Conservation (phyloP, 2,113 vertebrate genomes). For the Vidua chalybeata region DNA sequence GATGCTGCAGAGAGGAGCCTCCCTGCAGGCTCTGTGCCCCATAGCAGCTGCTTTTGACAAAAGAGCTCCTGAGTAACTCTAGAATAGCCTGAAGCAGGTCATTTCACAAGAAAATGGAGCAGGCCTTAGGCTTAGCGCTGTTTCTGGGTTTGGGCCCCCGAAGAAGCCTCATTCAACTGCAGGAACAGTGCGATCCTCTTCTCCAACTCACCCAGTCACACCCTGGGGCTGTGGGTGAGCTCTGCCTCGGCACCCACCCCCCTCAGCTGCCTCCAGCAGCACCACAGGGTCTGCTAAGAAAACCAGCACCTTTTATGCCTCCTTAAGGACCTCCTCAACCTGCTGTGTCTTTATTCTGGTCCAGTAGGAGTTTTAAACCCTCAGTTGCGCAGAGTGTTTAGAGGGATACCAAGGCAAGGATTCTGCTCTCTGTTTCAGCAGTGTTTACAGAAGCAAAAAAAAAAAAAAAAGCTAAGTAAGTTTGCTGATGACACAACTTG, state of each 20-base stretch:
- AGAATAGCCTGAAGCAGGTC: background rate
- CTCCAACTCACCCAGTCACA: background rate
- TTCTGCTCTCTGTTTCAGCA: background rate
- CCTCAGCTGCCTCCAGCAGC: background rate
- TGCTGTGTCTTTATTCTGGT: background rate
- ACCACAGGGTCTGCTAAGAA: rapidly evolving
- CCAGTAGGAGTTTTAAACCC: background rate
- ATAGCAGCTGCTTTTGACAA: background rate
- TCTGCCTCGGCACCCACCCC: background rate
- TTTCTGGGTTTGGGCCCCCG: background rate
- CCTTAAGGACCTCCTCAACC: background rate
- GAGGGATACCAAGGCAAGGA: background rate
- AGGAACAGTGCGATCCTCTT: background rate
- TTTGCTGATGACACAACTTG: background rate
- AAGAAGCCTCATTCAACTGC: background rate
- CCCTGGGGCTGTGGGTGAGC: background rate
- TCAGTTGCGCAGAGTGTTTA: background rate
- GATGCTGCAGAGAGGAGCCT: background rate
- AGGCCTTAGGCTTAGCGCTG: background rate
- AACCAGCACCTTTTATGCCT: background rate
- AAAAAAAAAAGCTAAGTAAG: background rate
- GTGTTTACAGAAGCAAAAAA: background rate
- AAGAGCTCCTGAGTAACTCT: background rate
- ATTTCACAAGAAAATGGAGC: background rate
- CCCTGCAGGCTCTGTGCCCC: background rate